Percentiles rank a stretch among this genome's conserved stretches.
These are phyloP conservation scores for Cephonodes hylas DNA, from an alignment of 2,888 invertebrate genomes.

Conservation along the genomic window DNA sequence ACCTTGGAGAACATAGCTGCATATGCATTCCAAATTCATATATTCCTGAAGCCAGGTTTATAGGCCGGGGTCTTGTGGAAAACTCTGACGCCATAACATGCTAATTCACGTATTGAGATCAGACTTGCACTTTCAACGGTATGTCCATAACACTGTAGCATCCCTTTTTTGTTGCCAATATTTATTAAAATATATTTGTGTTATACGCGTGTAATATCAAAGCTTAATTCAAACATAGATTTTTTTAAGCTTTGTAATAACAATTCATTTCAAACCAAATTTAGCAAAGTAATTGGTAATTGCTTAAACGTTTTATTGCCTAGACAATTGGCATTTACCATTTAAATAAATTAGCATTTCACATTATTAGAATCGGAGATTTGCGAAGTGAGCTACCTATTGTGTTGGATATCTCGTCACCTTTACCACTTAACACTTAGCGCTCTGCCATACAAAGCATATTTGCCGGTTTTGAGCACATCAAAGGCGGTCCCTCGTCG, in stretches of 20 bases:
- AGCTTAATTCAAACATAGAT: neutral
- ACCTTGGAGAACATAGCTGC: conserved; percentile 45
- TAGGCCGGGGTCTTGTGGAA: conserved; percentile 40
- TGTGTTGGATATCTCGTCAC: neutral
- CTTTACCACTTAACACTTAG: neutral
- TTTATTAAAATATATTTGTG: neutral
- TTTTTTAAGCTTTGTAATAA: neutral
- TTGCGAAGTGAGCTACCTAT: conserved; percentile 3
- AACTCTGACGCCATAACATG: conserved; percentile 32
- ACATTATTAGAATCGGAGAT: conserved; percentile 6
- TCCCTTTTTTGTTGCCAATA: neutral
- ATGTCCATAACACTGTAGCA: neutral
- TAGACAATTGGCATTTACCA: conserved; percentile 10
- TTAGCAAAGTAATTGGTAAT: conserved; percentile 12
- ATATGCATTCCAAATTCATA: conserved; percentile 48
- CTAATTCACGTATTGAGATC: conserved; percentile 30
- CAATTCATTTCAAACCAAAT: conserved; percentile 21
- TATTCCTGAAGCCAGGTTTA: conserved; percentile 50
- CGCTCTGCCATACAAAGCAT: neutral
- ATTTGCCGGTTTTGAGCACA: neutral
- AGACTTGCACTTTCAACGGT: conserved; percentile 34
- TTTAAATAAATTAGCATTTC: conserved; percentile 5
- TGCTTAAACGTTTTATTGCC: conserved; percentile 1
- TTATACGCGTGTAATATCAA: neutral
- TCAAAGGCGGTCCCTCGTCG: neutral